Evolutionary conservation across 2,113 vertebrate genomes (phyloP), one percentile per base, ranked within the genome.

Genomic region (Lophotis ruficrista): DNA sequence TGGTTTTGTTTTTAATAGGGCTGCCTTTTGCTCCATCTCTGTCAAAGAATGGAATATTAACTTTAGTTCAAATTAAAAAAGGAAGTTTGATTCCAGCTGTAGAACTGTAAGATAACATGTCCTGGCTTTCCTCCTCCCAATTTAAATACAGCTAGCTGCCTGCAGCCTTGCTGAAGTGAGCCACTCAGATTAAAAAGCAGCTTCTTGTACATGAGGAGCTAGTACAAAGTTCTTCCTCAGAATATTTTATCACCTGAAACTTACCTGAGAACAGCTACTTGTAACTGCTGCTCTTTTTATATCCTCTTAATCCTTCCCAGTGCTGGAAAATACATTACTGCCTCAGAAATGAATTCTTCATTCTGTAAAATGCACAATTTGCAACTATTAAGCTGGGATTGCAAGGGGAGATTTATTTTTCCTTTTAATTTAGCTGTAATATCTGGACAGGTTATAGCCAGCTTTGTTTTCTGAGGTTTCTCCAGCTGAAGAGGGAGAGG

Each of bases 71-170:
- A 71, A 95, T 97, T 92, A 31, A 41, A 91, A 76, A 69, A 66
- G 91, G 64, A 93, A 85, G 94, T 97, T 89, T 92, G 41, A 83
- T 85, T 93, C 82, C 77, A 48, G 75, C 88, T 80, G 88, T 73
- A 81, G 91, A 86, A 73, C 65, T 88, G 38, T 51, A 72, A 90
- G 95, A 58, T 85, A 93, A 66, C 68, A 71, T 65, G 91, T 94
- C 88, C 57, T 87, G 84, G 78, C 96, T 96, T 97, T 87, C 83
- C 83, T 94, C 83, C 87, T 93, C 61, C 75, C 51, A 61, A 38
- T 97, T 97, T 92, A 96, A 97, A 94, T 94, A 69, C 94, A 97
- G 81, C 89, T 97, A 60, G 30, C 43, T 96, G 95, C 70, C 81
- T 19, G 5, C 89, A 97, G 96, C 83, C 87, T 95, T 69, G 86